Percentiles rank a stretch among this genome's conserved stretches.
Conservation (phyloP, 30 jellyfish, hydroid and myxozoan genomes). For the Euphysa ruthae region DNA sequence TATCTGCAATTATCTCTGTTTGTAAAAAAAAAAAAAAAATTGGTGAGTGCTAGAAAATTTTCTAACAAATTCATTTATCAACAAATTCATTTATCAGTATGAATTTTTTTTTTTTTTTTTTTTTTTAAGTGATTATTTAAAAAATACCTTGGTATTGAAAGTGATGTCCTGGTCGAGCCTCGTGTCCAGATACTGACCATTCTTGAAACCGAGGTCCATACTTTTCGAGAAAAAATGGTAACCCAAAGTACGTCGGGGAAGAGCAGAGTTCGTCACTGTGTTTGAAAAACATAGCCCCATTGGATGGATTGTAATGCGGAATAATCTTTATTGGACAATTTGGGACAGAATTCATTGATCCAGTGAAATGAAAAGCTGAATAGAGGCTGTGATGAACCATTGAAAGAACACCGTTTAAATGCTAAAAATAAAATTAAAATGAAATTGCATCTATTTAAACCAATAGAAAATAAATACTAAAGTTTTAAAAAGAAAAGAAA, state of each 20-base stretch:
- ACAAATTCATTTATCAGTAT: too few species aligned
- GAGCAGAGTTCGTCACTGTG: constrained; percentile 66
- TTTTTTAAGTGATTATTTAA: too few species aligned
- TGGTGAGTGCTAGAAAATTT: too few species aligned
- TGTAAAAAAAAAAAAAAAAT: too few species aligned
- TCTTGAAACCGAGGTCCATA: constrained; percentile 93
- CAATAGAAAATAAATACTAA: too few species aligned
- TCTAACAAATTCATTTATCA: too few species aligned
- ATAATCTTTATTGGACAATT: constrained; percentile 80
- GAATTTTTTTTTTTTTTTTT: too few species aligned
- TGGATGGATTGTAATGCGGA: constrained; percentile 89
- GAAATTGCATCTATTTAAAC: too few species aligned
- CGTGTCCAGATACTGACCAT: constrained; percentile 95
- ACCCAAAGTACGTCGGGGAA: constrained; percentile 49
- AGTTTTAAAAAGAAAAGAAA: too few species aligned
- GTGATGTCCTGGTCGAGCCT: constrained; percentile 96
- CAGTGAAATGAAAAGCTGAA: constrained; percentile 56
- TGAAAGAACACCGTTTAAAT: constrained; percentile 47
- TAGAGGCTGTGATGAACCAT: constrained; percentile 45
- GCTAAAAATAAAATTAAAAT: too few species aligned
- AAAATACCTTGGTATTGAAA: constrained; percentile 52
- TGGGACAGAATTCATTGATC: constrained; percentile 80
- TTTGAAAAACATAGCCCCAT: constrained; percentile 72
- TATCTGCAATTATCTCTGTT: too few species aligned
- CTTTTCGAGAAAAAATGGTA: constrained; percentile 84